Conservation (phyloP, 2,113 vertebrate species). For the Spilogale gracilis region DNA sequence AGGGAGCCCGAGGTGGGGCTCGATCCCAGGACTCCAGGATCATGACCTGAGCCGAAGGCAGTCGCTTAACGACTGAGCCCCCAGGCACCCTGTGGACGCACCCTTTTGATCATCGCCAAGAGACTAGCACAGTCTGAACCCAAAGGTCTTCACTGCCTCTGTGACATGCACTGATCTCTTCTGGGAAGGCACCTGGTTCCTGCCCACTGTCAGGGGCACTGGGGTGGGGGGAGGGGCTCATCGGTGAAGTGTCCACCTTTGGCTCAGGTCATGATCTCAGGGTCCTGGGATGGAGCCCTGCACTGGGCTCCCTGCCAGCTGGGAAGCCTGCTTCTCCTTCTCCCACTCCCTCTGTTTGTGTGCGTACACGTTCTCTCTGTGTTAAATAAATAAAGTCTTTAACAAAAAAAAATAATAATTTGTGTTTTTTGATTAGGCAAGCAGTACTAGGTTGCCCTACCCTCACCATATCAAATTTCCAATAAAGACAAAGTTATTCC, state of each 20-base stretch:
- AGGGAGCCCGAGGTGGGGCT: too few relatives aligned
- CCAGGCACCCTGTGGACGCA: too few relatives aligned
- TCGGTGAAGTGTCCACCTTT: not conserved
- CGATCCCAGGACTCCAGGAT: too few relatives aligned
- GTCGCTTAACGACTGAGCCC: not conserved
- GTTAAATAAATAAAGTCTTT: not conserved
- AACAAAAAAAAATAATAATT: not conserved
- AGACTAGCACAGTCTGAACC: not conserved
- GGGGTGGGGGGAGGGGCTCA: not conserved
- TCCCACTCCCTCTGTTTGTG: not conserved
- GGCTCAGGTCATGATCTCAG: not conserved
- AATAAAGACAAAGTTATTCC: not conserved
- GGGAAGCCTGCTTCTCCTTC: too few relatives aligned
- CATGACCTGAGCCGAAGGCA: too few relatives aligned
- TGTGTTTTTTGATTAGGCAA: not conserved
- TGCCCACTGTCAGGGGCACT: not conserved
- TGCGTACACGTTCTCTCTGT: not conserved
- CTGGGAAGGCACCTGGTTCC: not conserved
- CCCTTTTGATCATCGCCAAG: not conserved
- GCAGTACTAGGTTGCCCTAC: accelerated
- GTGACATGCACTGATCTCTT: not conserved
- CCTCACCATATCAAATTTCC: not conserved
- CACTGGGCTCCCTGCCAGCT: not conserved
- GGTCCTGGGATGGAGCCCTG: too few relatives aligned
- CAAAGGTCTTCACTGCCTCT: not conserved